These are phyloP conservation scores for Parotia lawesii DNA, from an alignment of 2,113 vertebrate species.

Conservation along the genomic window DNA sequence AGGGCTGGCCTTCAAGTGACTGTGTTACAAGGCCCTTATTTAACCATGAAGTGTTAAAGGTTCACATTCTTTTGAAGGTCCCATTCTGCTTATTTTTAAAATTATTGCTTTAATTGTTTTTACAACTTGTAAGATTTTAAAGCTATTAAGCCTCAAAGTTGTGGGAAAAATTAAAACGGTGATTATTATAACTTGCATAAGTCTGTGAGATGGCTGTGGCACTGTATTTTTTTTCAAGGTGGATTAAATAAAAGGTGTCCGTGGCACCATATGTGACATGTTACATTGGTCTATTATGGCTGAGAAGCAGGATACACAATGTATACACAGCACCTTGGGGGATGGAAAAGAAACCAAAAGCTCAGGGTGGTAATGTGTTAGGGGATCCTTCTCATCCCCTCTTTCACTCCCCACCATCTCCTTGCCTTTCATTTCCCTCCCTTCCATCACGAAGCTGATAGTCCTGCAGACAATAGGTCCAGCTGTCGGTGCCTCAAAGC, in stretches of 20 bases:
- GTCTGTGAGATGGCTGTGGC: slow-evolving; percentile 5
- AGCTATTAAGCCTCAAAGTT: slow-evolving; percentile 86
- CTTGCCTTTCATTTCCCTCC: neutral
- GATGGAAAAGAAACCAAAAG: slow-evolving; percentile 18
- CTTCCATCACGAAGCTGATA: neutral
- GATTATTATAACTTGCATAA: slow-evolving; percentile 58
- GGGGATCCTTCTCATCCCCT: neutral
- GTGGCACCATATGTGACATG: neutral
- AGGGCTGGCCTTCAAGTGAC: slow-evolving; percentile 69
- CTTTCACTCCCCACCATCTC: neutral
- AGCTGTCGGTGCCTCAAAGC: fast-evolving
- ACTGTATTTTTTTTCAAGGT: neutral
- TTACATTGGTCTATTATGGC: neutral
- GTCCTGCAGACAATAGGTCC: neutral
- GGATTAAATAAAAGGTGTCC: slow-evolving; percentile 19
- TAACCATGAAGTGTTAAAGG: slow-evolving; percentile 86
- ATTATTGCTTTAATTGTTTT: slow-evolving; percentile 84
- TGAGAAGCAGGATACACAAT: slow-evolving; percentile 6
- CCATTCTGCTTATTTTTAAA: slow-evolving; percentile 80
- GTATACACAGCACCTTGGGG: neutral
- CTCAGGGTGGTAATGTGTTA: neutral
- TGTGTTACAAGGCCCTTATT: slow-evolving; percentile 66
- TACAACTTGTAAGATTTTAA: slow-evolving; percentile 86
- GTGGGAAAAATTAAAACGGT: slow-evolving; percentile 70
- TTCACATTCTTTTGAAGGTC: slow-evolving; percentile 76